Percentiles rank a stretch among this genome's conserved stretches.
Conservation (phyloP, 2,888 invertebrate species). For the Hyalella azteca region DNA sequence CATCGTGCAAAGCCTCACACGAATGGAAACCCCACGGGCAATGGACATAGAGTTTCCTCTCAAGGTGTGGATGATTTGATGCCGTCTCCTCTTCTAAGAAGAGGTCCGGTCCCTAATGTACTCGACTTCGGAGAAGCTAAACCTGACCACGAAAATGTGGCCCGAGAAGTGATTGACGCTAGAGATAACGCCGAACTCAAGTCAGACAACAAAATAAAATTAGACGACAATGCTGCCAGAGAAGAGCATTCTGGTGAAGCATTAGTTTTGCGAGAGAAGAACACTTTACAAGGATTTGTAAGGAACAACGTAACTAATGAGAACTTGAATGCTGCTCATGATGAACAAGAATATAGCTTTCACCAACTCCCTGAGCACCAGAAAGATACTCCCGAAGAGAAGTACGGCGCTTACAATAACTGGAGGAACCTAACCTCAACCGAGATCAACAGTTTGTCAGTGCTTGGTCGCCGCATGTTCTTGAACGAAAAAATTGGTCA, state of each 20-base stretch:
- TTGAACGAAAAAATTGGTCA: conserved; percentile 44
- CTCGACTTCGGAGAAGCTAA: neutral
- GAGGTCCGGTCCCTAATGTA: conserved; percentile 10
- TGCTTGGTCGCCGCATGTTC: conserved; percentile 48
- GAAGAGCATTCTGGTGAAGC: conserved; percentile 14
- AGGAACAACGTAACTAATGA: neutral
- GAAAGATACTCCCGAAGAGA: conserved; percentile 9
- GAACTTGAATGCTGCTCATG: neutral
- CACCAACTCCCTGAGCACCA: conserved; percentile 35
- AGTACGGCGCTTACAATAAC: conserved; percentile 38
- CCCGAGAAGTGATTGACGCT: neutral
- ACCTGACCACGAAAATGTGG: neutral
- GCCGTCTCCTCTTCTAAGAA: no score
- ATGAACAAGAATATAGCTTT: conserved; percentile 16
- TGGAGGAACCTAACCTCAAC: conserved; percentile 45
- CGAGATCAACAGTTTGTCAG: conserved; percentile 43
- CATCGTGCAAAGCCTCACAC: no score
- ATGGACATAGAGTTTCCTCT: no score
- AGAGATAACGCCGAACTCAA: neutral
- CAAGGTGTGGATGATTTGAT: no score
- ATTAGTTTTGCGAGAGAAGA: neutral
- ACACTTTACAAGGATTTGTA: no score
- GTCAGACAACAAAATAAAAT: neutral
- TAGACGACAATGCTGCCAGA: neutral
- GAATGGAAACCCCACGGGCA: no score